Conservation (phyloP, 2,888 invertebrate genomes). For the Xestia c-nigrum region DNA sequence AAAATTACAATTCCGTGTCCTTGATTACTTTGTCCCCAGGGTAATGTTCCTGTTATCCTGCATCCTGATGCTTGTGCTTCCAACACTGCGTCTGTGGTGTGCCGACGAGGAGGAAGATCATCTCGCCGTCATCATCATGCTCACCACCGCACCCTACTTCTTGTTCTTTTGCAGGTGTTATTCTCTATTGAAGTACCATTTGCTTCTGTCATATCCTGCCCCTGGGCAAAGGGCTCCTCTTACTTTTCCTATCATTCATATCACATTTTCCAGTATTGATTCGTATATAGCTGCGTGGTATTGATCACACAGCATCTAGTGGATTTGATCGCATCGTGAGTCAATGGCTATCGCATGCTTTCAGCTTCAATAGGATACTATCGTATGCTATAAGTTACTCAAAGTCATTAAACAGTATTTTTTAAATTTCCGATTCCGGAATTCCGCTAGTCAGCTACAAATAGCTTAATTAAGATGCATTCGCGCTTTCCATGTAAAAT, state of each 20-base stretch:
- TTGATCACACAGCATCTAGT: not conserved
- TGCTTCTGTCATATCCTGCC: not conserved
- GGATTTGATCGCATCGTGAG: not conserved
- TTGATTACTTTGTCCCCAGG: constrained; percentile 79
- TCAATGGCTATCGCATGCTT: too few relatives aligned
- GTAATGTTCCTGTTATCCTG: constrained; percentile 99
- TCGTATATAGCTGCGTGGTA: not conserved
- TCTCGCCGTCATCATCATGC: constrained; percentile 97
- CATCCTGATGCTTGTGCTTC: constrained; percentile 95
- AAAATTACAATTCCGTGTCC: not conserved
- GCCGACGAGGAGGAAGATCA: constrained; percentile 97
- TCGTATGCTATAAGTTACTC: not conserved
- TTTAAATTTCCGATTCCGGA: not conserved
- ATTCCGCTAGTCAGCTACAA: too few relatives aligned
- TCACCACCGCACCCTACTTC: constrained; percentile 99
- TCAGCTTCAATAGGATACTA: too few relatives aligned
- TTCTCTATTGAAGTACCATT: not conserved
- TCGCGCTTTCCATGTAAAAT: not conserved
- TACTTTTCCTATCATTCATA: not conserved
- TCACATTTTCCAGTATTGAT: not conserved
- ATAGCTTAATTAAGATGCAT: not conserved
- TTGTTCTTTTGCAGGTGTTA: constrained; percentile 98
- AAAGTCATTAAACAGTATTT: not conserved
- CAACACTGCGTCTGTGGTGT: constrained; percentile 96
- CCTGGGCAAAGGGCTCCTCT: not conserved